phyloP scores from a whole-genome alignment of 2,113 vertebrate genomes.

The Oriolus oriolus region DNA sequence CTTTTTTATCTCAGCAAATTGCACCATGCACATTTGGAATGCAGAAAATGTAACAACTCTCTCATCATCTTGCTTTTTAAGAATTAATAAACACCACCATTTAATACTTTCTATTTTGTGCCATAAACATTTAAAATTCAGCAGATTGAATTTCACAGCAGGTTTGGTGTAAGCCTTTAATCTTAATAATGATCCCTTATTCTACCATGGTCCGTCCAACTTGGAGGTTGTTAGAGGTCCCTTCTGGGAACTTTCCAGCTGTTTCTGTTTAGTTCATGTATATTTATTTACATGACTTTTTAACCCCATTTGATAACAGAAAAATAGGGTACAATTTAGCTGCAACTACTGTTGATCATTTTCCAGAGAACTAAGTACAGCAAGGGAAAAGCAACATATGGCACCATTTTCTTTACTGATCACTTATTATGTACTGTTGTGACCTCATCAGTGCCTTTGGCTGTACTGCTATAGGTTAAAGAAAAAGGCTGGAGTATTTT shows the following conservation, averaged over 20 bases:
- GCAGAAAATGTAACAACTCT: neutral
- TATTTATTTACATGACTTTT: constrained; percentile 78
- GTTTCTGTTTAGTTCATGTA: constrained; percentile 73
- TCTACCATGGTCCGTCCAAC: constrained; percentile 59
- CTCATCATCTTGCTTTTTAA: neutral
- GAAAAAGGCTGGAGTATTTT: neutral
- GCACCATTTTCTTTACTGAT: constrained; percentile 31
- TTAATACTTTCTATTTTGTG: constrained; percentile 46
- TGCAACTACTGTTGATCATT: constrained; percentile 45
- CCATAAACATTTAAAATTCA: constrained; percentile 59
- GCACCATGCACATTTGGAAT: neutral
- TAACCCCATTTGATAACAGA: constrained; percentile 59
- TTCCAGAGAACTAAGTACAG: constrained; percentile 40
- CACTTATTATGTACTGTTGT: constrained; percentile 22
- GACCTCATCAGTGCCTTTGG: constrained; percentile 37
- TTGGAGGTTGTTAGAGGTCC: constrained; percentile 67
- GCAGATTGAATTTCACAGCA: constrained; percentile 65
- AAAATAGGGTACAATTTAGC: constrained; percentile 43
- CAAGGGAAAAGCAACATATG: constrained; percentile 41
- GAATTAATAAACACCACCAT: constrained; percentile 17
- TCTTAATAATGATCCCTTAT: constrained; percentile 77
- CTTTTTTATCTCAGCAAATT: neutral
- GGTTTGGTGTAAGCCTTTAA: constrained; percentile 73
- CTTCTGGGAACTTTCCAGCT: constrained; percentile 71
- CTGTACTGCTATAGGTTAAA: constrained; percentile 28